Percentiles rank a stretch among this genome's conserved stretches.
phyloP scores from a whole-genome alignment of 2,888 invertebrate species.

The Heteromyza rotundicornis region DNA sequence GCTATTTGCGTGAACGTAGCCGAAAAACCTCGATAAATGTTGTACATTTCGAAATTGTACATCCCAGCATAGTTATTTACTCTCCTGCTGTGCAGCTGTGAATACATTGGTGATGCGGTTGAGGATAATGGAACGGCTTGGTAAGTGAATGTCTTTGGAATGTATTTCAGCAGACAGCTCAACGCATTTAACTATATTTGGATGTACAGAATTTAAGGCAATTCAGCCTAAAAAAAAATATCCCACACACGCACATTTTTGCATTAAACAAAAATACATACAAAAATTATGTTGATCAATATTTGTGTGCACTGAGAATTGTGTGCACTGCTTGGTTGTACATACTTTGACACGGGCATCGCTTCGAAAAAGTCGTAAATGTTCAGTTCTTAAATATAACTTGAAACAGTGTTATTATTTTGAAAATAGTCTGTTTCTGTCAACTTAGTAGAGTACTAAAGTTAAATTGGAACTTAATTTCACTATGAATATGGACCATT shows the following conservation, averaged over 20 bases:
- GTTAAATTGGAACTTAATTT: too few relatives aligned
- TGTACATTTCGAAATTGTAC: too few relatives aligned
- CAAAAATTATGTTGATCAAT: not conserved
- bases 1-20: too few relatives aligned
- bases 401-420: too few relatives aligned
- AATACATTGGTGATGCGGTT: too few relatives aligned
- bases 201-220: not conserved
- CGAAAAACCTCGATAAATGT: too few relatives aligned
- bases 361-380: too few relatives aligned
- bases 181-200: not conserved
- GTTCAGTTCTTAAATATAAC: too few relatives aligned
- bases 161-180: not conserved
- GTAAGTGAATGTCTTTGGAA: not conserved
- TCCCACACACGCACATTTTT: not conserved
- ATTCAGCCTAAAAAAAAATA: not conserved
- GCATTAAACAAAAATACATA: not conserved
- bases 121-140: not conserved
- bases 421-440: too few relatives aligned
- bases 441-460: too few relatives aligned
- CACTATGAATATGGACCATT: too few relatives aligned
- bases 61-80: not conserved
- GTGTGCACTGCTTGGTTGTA: not conserved
- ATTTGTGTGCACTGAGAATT: not conserved
- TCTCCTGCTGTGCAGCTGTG: not conserved
- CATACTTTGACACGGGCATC: too few relatives aligned